Evolutionary conservation across 2,797 vertebrate species (phyloP).

Genomic region (Centroberyx gerrardi): DNA sequence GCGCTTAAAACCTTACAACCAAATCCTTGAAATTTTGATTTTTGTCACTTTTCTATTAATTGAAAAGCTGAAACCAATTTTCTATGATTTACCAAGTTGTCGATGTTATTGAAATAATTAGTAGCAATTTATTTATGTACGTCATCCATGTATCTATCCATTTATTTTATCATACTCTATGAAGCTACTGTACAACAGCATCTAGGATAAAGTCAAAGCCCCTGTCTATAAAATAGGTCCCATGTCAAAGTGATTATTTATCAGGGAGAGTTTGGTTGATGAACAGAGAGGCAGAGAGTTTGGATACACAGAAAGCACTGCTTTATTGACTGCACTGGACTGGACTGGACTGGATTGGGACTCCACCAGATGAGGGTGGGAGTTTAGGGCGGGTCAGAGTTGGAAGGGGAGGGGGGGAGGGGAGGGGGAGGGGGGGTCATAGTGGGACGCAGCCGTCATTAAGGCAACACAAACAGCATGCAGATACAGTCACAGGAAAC

Average conservation of each 20-base stretch:
- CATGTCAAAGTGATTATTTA: background rate
- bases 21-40: too few relatives aligned
- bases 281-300: conserved; percentile 60
- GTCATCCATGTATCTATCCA: too few relatives aligned
- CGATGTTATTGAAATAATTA: too few relatives aligned
- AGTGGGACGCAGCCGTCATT: conserved; percentile 90
- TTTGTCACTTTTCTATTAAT: too few relatives aligned
- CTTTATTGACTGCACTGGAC: conserved; percentile 99
- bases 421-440: conserved; percentile 82
- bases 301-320: conserved; percentile 94
- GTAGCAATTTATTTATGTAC: too few relatives aligned
- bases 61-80: too few relatives aligned
- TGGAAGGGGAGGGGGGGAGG: conserved; percentile 73
- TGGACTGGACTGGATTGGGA: conserved; percentile 88
- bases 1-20: too few relatives aligned
- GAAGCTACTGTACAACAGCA: too few relatives aligned
- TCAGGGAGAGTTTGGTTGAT: background rate
- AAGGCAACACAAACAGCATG: conserved; percentile 98
- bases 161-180: too few relatives aligned
- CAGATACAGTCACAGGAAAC: conserved; percentile 94
- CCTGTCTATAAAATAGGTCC: too few relatives aligned
- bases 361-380: conserved; percentile 88
- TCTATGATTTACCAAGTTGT: too few relatives aligned
- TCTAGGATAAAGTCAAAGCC: too few relatives aligned
- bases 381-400: conserved; percentile 81